Conservation (phyloP, 2,113 vertebrate genomes). For the Ia io region DNA sequence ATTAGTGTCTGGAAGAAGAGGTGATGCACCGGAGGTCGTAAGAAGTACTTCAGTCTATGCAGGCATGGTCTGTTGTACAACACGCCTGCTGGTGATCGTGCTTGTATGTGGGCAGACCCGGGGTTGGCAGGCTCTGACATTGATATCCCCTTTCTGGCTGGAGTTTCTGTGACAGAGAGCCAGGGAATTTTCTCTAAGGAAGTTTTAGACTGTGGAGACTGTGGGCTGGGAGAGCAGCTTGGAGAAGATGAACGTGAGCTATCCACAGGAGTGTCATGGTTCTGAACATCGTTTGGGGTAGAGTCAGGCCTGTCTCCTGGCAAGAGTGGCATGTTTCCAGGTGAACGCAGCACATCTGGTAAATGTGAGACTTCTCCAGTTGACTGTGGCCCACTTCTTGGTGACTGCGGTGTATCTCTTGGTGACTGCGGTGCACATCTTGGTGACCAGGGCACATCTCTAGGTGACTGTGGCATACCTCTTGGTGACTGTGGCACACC, state of each 20-base stretch:
- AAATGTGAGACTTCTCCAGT: background rate
- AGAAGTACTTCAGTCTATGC: slow-evolving; percentile 80
- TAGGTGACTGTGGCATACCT: background rate
- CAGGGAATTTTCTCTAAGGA: slow-evolving; percentile 32
- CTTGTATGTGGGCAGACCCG: background rate
- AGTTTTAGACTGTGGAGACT: background rate
- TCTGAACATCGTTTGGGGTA: background rate
- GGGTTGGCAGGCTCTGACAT: background rate
- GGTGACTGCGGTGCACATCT: background rate
- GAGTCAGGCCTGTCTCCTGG: background rate
- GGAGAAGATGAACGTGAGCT: background rate
- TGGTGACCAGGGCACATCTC: background rate
- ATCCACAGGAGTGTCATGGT: slow-evolving; percentile 11
- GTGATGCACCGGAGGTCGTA: slow-evolving; percentile 80
- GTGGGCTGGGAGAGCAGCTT: background rate
- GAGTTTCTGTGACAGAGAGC: slow-evolving; percentile 2
- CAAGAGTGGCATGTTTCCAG: background rate
- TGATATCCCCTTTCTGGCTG: background rate
- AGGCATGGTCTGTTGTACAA: slow-evolving; percentile 73
- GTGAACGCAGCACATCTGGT: background rate
- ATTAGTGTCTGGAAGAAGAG: slow-evolving; percentile 77
- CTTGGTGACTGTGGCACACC: fast-evolving
- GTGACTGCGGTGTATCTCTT: background rate
- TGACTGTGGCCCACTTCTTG: too few relatives aligned
- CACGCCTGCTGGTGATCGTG: background rate